A percentile compares a stretch with the other conserved stretches of the same genome.
Evolutionary conservation across 2,113 vertebrate genomes (phyloP).

Genomic region (Etheostoma spectabile): DNA sequence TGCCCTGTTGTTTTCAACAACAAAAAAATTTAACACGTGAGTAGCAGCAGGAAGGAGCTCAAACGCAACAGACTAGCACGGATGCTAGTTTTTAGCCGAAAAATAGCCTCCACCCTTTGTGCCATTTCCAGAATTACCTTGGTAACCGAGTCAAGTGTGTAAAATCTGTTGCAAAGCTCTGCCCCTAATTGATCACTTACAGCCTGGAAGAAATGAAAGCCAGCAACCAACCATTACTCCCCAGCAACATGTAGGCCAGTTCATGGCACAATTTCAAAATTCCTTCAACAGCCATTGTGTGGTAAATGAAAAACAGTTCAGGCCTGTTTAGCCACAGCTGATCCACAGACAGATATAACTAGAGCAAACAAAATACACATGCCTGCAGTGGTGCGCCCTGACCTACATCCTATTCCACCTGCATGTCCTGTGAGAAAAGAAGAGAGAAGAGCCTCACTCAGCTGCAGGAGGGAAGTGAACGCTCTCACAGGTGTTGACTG

Average conservation of each 20-base stretch:
- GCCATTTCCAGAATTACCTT: conserved; percentile 52
- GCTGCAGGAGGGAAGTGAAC: conserved; percentile 50
- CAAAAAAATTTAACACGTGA: conserved; percentile 5
- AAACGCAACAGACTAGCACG: not conserved
- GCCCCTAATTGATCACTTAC: conserved; percentile 49
- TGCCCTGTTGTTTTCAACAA: not conserved
- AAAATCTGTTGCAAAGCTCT: conserved; percentile 46
- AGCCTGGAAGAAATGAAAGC: conserved; percentile 44
- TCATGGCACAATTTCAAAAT: conserved; percentile 51
- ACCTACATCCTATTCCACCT: conserved; percentile 70
- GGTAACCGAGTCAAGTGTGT: conserved; percentile 40
- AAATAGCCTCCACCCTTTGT: conserved; percentile 51
- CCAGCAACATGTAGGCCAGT: conserved; percentile 37
- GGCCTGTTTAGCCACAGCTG: conserved; percentile 54
- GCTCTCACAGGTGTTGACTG: conserved; percentile 62
- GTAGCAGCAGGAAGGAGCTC: conserved; percentile 32
- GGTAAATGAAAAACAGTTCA: conserved; percentile 35
- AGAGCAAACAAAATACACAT: conserved; percentile 58
- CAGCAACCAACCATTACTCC: conserved; percentile 13
- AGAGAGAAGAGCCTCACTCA: not conserved
- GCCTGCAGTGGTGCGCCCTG: conserved; percentile 36
- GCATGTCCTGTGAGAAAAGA: conserved; percentile 52
- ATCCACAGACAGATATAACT: conserved; percentile 60
- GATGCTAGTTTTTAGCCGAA: conserved; percentile 37
- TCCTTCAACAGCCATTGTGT: conserved; percentile 35